These are phyloP conservation scores for Diplodus puntazzo DNA, from an alignment of 2,797 vertebrate species.

Conservation along the genomic window DNA sequence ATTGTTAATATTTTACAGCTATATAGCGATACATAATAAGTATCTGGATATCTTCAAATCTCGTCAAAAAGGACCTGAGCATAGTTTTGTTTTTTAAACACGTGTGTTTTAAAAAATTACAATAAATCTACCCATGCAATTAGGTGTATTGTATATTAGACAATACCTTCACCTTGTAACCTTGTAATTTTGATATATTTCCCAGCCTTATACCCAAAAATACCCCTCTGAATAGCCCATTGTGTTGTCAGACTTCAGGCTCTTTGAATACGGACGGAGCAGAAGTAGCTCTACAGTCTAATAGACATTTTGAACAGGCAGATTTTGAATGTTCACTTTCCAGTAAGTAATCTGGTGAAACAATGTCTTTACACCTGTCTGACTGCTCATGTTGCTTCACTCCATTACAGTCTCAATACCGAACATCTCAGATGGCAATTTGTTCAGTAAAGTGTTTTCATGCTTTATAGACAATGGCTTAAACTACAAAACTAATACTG, in stretches of 20 bases:
- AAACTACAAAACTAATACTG: not conserved
- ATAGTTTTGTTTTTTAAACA: no score
- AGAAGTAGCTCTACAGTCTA: constrained; percentile 24
- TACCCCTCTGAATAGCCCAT: not conserved
- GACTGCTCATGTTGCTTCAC: not conserved
- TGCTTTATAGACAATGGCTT: not conserved
- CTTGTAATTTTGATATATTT: no score
- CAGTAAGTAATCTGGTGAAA: constrained; percentile 3
- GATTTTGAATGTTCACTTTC: constrained; percentile 16
- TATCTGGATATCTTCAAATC: no score
- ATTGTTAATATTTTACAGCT: no score
- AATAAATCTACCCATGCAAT: no score
- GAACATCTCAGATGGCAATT: not conserved
- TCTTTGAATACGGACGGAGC: not conserved
- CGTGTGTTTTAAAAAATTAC: no score
- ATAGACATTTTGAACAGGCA: not conserved
- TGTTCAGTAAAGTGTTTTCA: not conserved
- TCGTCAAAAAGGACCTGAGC: no score
- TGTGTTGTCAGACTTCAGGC: not conserved
- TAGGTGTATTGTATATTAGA: no score
- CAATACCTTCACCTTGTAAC: no score
- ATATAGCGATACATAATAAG: no score
- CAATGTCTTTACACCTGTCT: not conserved
- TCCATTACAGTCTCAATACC: not conserved
- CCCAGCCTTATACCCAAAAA: no score